Conservation (phyloP, 2,113 vertebrate genomes). For the Sebastes schlegelii region DNA sequence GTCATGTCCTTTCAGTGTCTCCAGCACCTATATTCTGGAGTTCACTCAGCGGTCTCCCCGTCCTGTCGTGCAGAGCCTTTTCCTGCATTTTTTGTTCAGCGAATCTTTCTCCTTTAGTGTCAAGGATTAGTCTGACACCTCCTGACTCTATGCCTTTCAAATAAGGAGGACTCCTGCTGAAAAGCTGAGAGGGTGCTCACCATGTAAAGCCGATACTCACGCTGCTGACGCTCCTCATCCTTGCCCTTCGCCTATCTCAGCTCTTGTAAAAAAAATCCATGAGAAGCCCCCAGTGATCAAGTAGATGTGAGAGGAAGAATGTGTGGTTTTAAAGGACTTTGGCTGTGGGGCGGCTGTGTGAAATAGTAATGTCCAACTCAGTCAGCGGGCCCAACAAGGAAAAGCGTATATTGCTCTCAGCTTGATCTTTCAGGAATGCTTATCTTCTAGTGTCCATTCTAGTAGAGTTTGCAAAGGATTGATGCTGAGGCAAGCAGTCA, state of each 20-base stretch:
- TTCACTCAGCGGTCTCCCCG: constrained; percentile 67
- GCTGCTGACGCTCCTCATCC: constrained; percentile 56
- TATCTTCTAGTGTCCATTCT: constrained; percentile 46
- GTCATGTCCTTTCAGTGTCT: constrained; percentile 34
- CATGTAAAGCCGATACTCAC: constrained; percentile 63
- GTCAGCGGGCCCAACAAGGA: constrained; percentile 27
- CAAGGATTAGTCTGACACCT: constrained; percentile 81
- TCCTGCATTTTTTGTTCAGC: constrained; percentile 43
- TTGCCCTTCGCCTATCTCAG: constrained; percentile 49
- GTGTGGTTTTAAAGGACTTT: constrained; percentile 69
- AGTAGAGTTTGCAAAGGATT: constrained; percentile 22
- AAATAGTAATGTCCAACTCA: constrained; percentile 70
- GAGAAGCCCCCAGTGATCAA: constrained; percentile 59
- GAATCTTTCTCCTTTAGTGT: constrained; percentile 56
- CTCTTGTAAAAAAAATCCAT: constrained; percentile 59
- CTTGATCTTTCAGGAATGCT: constrained; percentile 52
- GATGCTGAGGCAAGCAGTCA: constrained; percentile 35
- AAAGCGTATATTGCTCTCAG: constrained; percentile 45
- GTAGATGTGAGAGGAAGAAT: constrained; percentile 57
- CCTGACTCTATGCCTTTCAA: constrained; percentile 72
- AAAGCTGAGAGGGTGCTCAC: constrained; percentile 69
- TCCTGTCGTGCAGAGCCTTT: constrained; percentile 37
- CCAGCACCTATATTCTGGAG: constrained; percentile 35
- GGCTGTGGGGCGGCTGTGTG: constrained; percentile 49
- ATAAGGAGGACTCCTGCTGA: constrained; percentile 71